phyloP scores from a whole-genome alignment of 2,113 vertebrate genomes.

The Gopherus flavomarginatus region DNA sequence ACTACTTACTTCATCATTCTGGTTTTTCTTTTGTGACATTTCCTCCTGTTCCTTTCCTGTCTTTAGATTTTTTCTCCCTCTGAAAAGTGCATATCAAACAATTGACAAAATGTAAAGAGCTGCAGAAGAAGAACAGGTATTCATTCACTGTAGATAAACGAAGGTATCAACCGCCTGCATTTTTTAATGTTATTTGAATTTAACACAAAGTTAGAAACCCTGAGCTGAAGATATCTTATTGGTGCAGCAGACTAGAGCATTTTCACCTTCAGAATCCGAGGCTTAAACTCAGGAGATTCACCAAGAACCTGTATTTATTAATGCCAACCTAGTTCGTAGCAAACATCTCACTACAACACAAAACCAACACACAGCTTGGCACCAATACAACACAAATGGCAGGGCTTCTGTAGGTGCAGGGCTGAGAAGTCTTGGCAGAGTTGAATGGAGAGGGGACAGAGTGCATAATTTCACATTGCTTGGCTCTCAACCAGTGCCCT shows the following conservation, averaged over 20 bases:
- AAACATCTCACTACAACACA: fast-evolving
- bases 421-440: not conserved
- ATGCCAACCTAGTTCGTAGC: not conserved
- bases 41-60: not conserved
- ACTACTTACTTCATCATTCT: not conserved
- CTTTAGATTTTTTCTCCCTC: not conserved
- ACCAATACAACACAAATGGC: not conserved
- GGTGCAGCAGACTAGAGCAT: not conserved
- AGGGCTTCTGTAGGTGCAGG: not conserved
- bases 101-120: not conserved
- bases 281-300: not conserved
- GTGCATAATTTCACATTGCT: not conserved
- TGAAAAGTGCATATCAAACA: not conserved
- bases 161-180: fast-evolving
- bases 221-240: not conserved
- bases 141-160: not conserved
- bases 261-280: not conserved
- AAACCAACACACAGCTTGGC: not conserved
- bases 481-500: not conserved
- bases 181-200: not conserved
- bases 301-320: not conserved
- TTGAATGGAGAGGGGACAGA: not conserved
- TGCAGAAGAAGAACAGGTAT: not conserved
- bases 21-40: not conserved
- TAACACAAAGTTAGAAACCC: not conserved